Evolutionary conservation across 2,797 vertebrate species (phyloP), one percentile per base, ranked within the genome.

Genomic region (Amphiprion clarkii): DNA sequence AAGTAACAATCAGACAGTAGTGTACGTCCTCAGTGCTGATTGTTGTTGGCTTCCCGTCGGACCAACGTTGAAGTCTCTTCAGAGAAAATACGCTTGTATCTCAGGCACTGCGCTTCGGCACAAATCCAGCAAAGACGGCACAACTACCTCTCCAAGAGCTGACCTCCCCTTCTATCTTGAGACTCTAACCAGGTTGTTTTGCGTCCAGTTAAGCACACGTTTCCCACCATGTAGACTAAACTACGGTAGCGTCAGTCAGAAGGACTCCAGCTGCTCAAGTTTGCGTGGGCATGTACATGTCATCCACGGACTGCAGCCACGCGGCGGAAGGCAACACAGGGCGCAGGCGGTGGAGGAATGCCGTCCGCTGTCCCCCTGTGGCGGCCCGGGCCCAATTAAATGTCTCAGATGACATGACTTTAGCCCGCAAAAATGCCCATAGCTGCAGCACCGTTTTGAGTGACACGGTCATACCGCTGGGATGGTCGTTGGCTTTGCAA

Each of bases 381-480:
- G 86, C 95, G 93, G 95, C 90, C 79, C 56, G 95, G 94, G 95
- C 94, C 96, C 96, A 97, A 96, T 97, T 95, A 97, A 96, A 96
- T 94, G 96, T 96, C 96, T 97, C 96, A 93, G 95, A 97, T 96
- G 96, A 96, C 94, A 96, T 97, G 96, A 98, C 97, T 96, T 92
- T 94, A 96, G 95, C 92, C 95, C 95, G 94, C 95, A 98, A 97
- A 97, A 97, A 98, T 97, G 96, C 95, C 93, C 93, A 93, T 89
- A 83, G 93, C 95, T 94, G 92, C 92, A 92, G 93, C 87, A 92
- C 95, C 89, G 94, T 89, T 94, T 91, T 89, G 93, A 95, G 90
- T 95, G 94, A 95, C 94, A 91, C 88, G 84, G 94, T 95, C 96
- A 94, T 93, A 92, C 93, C 77, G 73, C 44, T n/a, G 78, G 74